Evolutionary conservation across 1,140 invertebrate genomes (phyloP).

Genomic region (Drosophila hydei): DNA sequence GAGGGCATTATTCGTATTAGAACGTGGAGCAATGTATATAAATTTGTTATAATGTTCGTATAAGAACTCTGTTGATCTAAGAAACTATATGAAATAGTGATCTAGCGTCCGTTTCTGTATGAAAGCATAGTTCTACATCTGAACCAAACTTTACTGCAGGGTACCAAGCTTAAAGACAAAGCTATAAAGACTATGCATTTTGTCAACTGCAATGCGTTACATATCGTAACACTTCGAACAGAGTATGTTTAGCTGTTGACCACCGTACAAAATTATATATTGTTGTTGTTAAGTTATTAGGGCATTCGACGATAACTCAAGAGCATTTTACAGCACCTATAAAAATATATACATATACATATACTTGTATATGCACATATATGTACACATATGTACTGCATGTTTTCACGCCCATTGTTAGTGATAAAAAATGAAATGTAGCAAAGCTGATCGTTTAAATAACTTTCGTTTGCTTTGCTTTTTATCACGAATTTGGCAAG

Average conservation of each 20-base stretch:
- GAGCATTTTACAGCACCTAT: conserved; percentile 1
- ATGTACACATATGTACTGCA: not conserved
- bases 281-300: not conserved
- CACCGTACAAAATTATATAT: not conserved
- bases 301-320: not conserved
- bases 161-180: too few relatives aligned
- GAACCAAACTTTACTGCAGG: too few relatives aligned
- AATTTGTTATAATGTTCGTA: too few relatives aligned
- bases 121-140: not conserved
- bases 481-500: conserved; percentile 33
- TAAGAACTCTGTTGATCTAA: too few relatives aligned
- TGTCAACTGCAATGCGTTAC: too few relatives aligned
- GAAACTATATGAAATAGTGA: not conserved
- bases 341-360: not conserved
- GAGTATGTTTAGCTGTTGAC: not conserved
- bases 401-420: conserved; percentile 27
- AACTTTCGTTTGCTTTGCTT: conserved; percentile 19
- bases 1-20: too few relatives aligned
- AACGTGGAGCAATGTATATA: too few relatives aligned
- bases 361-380: not conserved
- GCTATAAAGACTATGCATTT: too few relatives aligned
- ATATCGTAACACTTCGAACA: not conserved
- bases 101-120: not conserved
- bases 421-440: conserved; percentile 38
- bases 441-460: conserved; percentile 15